Conservation (phyloP, 2,888 invertebrate species). For the Myopa tessellatipennis region DNA sequence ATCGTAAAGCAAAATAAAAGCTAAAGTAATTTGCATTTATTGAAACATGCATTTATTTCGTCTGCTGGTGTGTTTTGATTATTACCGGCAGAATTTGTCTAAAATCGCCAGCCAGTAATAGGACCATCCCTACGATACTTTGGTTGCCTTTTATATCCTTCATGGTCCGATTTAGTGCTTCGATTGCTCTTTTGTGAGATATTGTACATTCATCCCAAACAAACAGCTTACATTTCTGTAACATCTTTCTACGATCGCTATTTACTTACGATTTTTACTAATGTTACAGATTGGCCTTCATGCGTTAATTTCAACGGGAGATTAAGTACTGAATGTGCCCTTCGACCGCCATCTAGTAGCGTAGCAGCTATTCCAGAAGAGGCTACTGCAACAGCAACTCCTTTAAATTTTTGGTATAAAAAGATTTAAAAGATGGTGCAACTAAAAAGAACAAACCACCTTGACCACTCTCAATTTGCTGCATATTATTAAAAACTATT, state of each 20-base stretch:
- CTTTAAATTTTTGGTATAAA: conserved; percentile 1
- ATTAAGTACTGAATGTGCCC: conserved; percentile 28
- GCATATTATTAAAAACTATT: neutral
- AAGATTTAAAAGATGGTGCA: conserved; percentile 32
- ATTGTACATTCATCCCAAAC: neutral
- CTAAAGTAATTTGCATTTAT: no score
- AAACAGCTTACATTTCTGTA: conserved; percentile 41
- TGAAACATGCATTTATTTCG: neutral
- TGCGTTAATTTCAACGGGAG: conserved; percentile 30
- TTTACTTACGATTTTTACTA: no score
- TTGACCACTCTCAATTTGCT: neutral
- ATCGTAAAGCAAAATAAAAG: no score
- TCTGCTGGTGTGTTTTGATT: neutral
- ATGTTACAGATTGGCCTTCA: conserved; percentile 16
- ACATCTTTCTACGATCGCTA: conserved; percentile 33
- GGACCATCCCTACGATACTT: neutral
- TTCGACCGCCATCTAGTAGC: conserved; percentile 37
- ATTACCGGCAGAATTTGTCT: neutral
- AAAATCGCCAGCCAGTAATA: conserved; percentile 9
- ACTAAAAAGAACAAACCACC: conserved; percentile 32
- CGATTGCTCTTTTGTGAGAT: conserved; percentile 36
- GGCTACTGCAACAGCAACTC: conserved; percentile 28
- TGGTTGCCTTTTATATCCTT: neutral
- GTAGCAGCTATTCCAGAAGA: neutral
- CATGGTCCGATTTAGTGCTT: conserved; percentile 44